Evolutionary conservation across 2,113 vertebrate genomes (phyloP), one percentile per base, ranked within the genome.

Genomic region (Nymphicus hollandicus): DNA sequence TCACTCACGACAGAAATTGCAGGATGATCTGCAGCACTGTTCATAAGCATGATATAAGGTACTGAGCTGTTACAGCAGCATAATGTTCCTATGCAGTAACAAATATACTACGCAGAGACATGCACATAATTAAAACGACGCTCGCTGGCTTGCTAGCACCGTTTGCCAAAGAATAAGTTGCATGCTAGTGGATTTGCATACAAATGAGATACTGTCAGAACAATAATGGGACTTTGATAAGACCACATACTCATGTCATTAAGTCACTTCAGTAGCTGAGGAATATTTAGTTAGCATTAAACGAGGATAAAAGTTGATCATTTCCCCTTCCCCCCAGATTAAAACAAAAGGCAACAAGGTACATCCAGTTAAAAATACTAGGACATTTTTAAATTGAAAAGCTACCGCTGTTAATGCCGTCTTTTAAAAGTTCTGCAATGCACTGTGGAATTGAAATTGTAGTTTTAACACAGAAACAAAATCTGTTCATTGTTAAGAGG

Each of bases 171-270:
- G 97, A 97, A 83, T 97, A 97, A 97, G 97, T 96, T 98, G 95
- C 94, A 56, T 88, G 79, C 91, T 87, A 92, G 95, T 96, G 95
- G 96, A 98, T 98, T 98, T 98, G 97, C 98, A 98, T 98, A 98
- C 97, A 98, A 98, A 98, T 98, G 97, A 97, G 97, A 93, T 97
- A 92, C 89, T 93, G 91, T 94, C 95, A 97, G 95, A 97, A 91
- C 88, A 96, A 96, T 89, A 97, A 96, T 89, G 86, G 91, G 96
- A 96, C 91, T 92, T 97, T 86, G 96, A 97, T 97, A 98, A 98
- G 97, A 96, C 94, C 96, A 96, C 91, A 90, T 88, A 95, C 84
- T 94, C 85, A 77, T 93, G 92, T 95, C 97, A 95, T 97, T 96
- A 97, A 97, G 97, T 96, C 92, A 93, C 91, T 97, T 96, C 93